These are phyloP conservation scores for Martes martes DNA, from an alignment of 2,113 vertebrate species.

Conservation along the genomic window DNA sequence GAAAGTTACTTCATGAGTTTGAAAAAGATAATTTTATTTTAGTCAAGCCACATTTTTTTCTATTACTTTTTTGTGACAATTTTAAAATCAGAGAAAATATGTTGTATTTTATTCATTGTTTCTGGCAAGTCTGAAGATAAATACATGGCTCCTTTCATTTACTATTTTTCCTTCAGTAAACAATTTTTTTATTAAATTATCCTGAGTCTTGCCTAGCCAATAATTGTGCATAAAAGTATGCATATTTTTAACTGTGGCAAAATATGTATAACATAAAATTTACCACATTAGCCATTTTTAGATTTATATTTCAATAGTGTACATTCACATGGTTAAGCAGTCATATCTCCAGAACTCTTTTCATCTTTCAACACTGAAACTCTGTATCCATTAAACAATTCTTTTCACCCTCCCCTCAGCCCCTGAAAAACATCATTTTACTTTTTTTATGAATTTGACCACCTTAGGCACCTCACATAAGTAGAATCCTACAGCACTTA, in stretches of 20 bases:
- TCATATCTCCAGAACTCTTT: not conserved
- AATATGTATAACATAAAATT: not conserved
- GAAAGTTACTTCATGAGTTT: not conserved
- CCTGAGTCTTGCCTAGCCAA: not conserved
- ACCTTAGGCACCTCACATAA: not conserved
- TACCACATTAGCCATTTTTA: not conserved
- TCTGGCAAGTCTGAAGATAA: not conserved
- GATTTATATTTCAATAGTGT: not conserved
- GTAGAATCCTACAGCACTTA: not conserved
- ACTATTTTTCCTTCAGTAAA: not conserved
- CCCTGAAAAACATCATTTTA: not conserved
- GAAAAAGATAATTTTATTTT: not conserved
- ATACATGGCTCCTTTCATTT: not conserved
- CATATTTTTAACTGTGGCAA: not conserved
- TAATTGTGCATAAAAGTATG: not conserved
- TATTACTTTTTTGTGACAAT: not conserved
- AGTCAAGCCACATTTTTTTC: not conserved
- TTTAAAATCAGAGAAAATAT: not conserved
- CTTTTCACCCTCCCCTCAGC: not conserved
- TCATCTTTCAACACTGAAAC: not conserved
- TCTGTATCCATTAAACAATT: not conserved
- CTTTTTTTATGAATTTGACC: not conserved
- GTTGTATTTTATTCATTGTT: not conserved
- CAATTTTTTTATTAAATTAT: not conserved
- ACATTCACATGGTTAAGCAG: not conserved